Conservation (phyloP, 2,113 vertebrate genomes). For the Triplophysa dalaica region DNA sequence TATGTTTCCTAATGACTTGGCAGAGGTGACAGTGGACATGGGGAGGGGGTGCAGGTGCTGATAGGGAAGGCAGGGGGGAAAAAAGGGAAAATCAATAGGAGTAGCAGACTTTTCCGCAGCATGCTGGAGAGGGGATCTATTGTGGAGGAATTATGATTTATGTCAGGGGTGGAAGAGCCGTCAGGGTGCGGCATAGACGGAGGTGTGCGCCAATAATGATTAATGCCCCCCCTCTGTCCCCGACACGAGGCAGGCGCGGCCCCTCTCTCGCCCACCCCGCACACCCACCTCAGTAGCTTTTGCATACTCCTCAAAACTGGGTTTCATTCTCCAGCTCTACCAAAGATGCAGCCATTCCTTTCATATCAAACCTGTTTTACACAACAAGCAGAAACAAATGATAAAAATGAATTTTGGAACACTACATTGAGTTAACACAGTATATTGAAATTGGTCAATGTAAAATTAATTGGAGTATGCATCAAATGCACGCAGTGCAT, state of each 20-base stretch:
- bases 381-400: background rate
- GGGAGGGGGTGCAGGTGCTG: constrained; percentile 68
- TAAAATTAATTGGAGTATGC: no score
- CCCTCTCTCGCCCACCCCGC: constrained; percentile 10
- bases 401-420: no score
- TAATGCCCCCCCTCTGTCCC: constrained; percentile 83
- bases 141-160: constrained; percentile 99
- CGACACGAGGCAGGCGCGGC: constrained; percentile 63
- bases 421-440: no score
- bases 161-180: constrained; percentile 91
- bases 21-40: constrained; percentile 61
- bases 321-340: constrained; percentile 23
- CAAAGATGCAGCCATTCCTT: constrained; percentile 39
- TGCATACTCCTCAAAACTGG: constrained; percentile 18
- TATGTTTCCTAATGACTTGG: constrained; percentile 98
- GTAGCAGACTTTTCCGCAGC: constrained; percentile 94
- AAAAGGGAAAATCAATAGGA: constrained; percentile 91
- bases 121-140: constrained; percentile 95
- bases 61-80: constrained; percentile 60
- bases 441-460: no score
- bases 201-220: constrained; percentile 99
- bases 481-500: no score
- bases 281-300: constrained; percentile 3
- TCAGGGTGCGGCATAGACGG: constrained; percentile 85
- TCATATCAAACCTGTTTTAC: background rate